A percentile compares a stretch with the other conserved stretches of the same genome.
phyloP scores from a whole-genome alignment of 1,140 invertebrate genomes.

The Heterodera schachtii region DNA sequence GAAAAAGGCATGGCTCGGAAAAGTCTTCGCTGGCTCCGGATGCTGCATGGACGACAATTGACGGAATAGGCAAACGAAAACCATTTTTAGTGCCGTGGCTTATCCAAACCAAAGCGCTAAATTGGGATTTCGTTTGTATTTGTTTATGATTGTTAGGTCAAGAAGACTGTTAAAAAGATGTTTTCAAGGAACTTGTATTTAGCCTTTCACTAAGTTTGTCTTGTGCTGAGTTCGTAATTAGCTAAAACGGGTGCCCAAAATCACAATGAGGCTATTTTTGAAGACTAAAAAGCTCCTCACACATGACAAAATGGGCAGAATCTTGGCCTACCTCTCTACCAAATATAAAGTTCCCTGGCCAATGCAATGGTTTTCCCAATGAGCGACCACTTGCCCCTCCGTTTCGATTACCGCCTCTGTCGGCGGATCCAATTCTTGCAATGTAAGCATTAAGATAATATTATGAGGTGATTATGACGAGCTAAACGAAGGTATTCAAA shows the following conservation, averaged over 20 bases:
- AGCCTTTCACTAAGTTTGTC: too few species aligned
- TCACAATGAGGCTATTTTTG: too few species aligned
- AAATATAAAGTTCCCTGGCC: slow-evolving; percentile 36
- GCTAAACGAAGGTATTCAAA: too few species aligned
- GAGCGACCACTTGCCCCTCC: slow-evolving; percentile 36
- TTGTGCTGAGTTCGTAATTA: too few species aligned
- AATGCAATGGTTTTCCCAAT: slow-evolving; percentile 36
- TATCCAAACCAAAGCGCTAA: slow-evolving; percentile 40
- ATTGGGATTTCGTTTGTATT: not conserved
- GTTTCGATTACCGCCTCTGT: slow-evolving; percentile 21
- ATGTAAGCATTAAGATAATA: slow-evolving; percentile 26
- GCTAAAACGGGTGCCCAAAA: too few species aligned
- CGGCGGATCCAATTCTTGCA: slow-evolving; percentile 39
- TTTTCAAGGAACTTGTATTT: too few species aligned
- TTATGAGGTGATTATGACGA: too few species aligned
- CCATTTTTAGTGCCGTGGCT: slow-evolving; percentile 24
- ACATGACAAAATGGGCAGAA: too few species aligned
- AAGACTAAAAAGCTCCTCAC: too few species aligned
- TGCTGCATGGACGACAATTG: slow-evolving; percentile 43
- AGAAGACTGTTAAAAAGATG: too few species aligned
- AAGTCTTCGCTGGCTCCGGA: slow-evolving; percentile 39
- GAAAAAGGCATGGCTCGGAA: slow-evolving; percentile 40
- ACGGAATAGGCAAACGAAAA: slow-evolving; percentile 33
- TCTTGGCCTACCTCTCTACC: slow-evolving; percentile 27
- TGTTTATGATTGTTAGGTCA: too few species aligned